phyloP scores from a whole-genome alignment of 2,888 invertebrate species.

The Catonia carolina region DNA sequence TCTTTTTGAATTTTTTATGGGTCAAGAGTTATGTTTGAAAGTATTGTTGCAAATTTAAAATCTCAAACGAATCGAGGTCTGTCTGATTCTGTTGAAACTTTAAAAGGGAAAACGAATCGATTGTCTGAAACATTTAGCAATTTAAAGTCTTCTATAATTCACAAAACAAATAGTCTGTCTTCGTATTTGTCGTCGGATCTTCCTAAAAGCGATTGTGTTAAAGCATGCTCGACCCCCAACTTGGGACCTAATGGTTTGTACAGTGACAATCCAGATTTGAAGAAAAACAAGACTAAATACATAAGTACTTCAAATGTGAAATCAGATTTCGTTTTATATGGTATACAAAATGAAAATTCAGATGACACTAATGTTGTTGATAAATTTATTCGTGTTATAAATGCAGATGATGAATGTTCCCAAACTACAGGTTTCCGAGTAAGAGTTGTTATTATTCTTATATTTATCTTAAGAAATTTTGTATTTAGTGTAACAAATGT shows the following conservation, averaged over 20 bases:
- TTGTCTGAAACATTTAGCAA: slow-evolving; percentile 22
- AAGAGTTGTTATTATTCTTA: too few relatives aligned
- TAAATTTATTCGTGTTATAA: slow-evolving; percentile 51
- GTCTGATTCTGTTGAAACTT: slow-evolving; percentile 36
- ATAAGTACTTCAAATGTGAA: not conserved
- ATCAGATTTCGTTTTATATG: not conserved
- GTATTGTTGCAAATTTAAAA: slow-evolving; percentile 44
- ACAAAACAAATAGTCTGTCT: slow-evolving; percentile 29
- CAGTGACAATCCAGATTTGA: not conserved
- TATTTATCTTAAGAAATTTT: too few relatives aligned
- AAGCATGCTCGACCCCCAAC: slow-evolving; percentile 16
- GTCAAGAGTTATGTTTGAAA: slow-evolving; percentile 47
- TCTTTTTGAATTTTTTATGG: too few relatives aligned
- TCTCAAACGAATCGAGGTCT: slow-evolving; percentile 43
- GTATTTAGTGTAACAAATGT: not conserved
- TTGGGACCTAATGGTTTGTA: not conserved
- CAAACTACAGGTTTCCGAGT: not conserved
- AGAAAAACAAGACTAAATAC: not conserved
- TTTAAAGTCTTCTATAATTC: slow-evolving; percentile 26
- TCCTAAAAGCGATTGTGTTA: not conserved
- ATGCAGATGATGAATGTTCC: slow-evolving; percentile 44
- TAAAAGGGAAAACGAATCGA: slow-evolving; percentile 17
- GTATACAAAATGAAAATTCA: slow-evolving; percentile 21
- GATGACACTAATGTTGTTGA: slow-evolving; percentile 50
- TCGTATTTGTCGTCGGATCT: slow-evolving; percentile 23